Evolutionary conservation across 2,888 invertebrate species (phyloP), one percentile per base, ranked within the genome.

Genomic region (Rhogogaster chlorosoma): DNA sequence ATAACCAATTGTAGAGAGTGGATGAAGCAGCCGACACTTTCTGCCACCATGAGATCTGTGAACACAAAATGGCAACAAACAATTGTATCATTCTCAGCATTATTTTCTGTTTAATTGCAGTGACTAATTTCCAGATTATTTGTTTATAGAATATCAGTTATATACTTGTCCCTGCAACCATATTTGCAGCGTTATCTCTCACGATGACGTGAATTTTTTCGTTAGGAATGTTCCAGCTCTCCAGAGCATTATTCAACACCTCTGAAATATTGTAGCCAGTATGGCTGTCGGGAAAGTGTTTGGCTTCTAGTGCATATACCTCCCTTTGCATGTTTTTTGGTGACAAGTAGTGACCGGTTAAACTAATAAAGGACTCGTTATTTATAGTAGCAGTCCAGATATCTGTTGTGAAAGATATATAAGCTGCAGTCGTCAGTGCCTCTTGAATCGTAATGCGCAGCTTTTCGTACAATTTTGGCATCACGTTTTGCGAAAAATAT

Each of bases 401-500:
- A 53, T 67, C 71, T 18, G 70, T 49, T 9, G 61, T 85, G 10
- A 71, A 26, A 18, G 70, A 82, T 32, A 85, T 71, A 36, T 22
- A n/a, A 29, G 53, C 45, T 12, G 80, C 70, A 26, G 18, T 71
- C 29, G 82, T 9, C 32, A 82, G 32, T 12, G 70, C 73, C 64
- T 64, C n/a, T 18, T 26, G 1, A 61, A 86, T 84, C 53, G 15
- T 18, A 64, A 42, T 29, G n/a, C 64, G 64, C 32, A 86, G 57
- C 29, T 75, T 84, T 32, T 73, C 70, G 49, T 84, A 83, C 12
- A 86, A 7, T 7, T 57, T 36, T 45, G 86, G 85, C 22, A 86
- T 86, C 75, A 85, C 64, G 36, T 82, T 84, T 77, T 86, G 80
- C 29, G 82, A 85, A 73, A 86, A 82, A 84, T 86, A 86, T n/a